Conservation (phyloP, 1,140 invertebrate genomes). For the Heliconius himera region DNA sequence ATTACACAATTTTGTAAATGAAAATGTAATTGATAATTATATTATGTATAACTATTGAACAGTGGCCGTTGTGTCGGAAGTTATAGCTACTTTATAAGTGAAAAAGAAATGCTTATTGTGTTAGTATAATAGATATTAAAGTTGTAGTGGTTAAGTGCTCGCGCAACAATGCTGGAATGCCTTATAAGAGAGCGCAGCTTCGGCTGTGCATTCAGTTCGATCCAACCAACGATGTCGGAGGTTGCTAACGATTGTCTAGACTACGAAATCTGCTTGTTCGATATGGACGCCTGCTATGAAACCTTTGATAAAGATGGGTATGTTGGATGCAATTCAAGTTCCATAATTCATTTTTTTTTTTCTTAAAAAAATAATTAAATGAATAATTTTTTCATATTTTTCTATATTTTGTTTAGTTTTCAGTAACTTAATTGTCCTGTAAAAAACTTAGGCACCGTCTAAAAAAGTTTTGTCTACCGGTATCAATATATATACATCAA, state of each 20-base stretch:
- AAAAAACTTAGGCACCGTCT: background rate
- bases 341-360: background rate
- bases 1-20: slow-evolving; percentile 40
- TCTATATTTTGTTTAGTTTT: background rate
- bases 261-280: slow-evolving; percentile 79
- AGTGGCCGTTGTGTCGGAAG: background rate
- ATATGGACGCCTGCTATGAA: slow-evolving; percentile 93
- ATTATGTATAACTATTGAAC: slow-evolving; percentile 3
- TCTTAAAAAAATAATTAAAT: slow-evolving; percentile 1
- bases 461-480: background rate
- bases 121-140: background rate
- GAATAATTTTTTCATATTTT: background rate
- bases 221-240: slow-evolving; percentile 72
- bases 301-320: slow-evolving; percentile 93
- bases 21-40: slow-evolving; percentile 36
- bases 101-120: background rate
- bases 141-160: slow-evolving; percentile 31
- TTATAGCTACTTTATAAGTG: background rate
- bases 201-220: slow-evolving; percentile 61
- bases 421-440: background rate
- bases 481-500: background rate
- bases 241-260: slow-evolving; percentile 66
- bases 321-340: slow-evolving; percentile 50
- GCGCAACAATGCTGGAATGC: slow-evolving; percentile 56
- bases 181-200: slow-evolving; percentile 64